phyloP scores from a whole-genome alignment of 2,113 vertebrate genomes.

The Notechis scutatus region DNA sequence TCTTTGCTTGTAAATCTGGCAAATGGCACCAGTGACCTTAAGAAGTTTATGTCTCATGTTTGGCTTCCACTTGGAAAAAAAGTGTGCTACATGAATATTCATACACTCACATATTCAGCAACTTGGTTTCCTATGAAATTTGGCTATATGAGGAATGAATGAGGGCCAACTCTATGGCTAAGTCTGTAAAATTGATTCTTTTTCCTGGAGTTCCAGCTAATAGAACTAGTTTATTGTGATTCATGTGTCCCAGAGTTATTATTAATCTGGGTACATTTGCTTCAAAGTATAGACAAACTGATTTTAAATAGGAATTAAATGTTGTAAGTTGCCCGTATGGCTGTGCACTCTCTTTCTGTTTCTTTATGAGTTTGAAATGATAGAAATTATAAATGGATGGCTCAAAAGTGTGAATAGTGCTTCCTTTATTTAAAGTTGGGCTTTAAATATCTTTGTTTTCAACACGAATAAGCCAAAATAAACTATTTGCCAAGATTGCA shows the following conservation, averaged over 20 bases:
- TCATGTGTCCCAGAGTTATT: neutral
- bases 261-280: neutral
- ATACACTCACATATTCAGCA: neutral
- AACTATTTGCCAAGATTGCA: constrained; percentile 9
- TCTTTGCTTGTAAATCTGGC: neutral
- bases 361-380: neutral
- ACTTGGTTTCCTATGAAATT: neutral
- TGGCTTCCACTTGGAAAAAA: neutral
- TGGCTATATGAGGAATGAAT: neutral
- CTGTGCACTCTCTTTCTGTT: neutral
- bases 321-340: neutral
- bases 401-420: constrained; percentile 4
- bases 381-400: neutral
- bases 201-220: neutral
- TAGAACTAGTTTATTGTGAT: neutral
- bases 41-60: neutral
- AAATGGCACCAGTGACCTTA: neutral
- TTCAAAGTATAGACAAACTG: neutral
- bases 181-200: neutral
- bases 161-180: neutral
- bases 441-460: constrained; percentile 41
- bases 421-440: constrained; percentile 15
- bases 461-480: constrained; percentile 31
- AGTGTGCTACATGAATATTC: neutral
- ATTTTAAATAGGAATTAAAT: neutral